A percentile compares a stretch with the other conserved stretches of the same genome.
Conservation (phyloP, 1,140 invertebrate species). For the Harpegnathos saltator region DNA sequence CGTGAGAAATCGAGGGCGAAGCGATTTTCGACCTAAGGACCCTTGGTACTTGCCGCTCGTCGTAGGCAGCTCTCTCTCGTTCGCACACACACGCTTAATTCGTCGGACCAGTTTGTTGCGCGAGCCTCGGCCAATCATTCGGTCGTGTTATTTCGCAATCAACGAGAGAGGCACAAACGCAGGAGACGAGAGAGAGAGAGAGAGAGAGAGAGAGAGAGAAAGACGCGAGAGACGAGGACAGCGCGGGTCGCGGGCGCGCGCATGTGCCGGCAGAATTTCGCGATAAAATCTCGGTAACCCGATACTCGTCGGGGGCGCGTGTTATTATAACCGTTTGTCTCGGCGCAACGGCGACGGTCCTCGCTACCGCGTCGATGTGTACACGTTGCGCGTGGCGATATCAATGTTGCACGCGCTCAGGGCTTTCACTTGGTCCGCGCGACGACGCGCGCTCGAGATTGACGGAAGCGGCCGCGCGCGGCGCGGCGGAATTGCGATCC, state of each 20-base stretch:
- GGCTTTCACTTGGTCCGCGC: constrained; percentile 20
- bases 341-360: constrained; percentile 21
- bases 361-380: constrained; percentile 20
- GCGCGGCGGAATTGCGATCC: too few species aligned
- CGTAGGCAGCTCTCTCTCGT: constrained; percentile 66
- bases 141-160: constrained; percentile 58
- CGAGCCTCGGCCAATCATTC: constrained; percentile 35
- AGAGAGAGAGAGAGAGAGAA: background rate
- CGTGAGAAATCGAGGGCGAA: constrained; percentile 52
- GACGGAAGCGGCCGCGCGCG: too few species aligned
- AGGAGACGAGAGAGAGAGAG: background rate
- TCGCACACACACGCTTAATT: constrained; percentile 53
- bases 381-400: background rate
- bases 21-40: constrained; percentile 72
- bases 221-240: background rate
- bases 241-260: background rate
- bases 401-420: too few species aligned
- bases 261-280: constrained; percentile 19
- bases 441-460: too few species aligned
- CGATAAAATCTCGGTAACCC: constrained; percentile 53
- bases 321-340: constrained; percentile 52
- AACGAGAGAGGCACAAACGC: constrained; percentile 22
- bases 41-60: constrained; percentile 69
- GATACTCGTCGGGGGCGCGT: constrained; percentile 33
- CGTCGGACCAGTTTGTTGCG: constrained; percentile 41